Evolutionary conservation across 2,797 vertebrate genomes (phyloP).

Genomic region (Lepidocolaptes lacrymiger): DNA sequence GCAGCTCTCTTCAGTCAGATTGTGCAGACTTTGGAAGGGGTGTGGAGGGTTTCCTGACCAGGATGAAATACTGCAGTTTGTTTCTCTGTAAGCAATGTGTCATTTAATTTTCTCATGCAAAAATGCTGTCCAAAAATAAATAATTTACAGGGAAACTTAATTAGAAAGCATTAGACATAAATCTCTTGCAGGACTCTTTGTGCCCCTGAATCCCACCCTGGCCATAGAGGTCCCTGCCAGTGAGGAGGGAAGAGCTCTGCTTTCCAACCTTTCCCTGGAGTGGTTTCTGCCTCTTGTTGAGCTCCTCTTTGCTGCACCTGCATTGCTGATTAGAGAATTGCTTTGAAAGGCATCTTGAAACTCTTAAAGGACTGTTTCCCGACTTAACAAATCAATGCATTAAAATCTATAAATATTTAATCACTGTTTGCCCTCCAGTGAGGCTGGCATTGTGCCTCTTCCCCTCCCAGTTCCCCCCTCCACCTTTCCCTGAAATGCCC

Average conservation of each 20-base stretch:
- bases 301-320: conserved; percentile 41
- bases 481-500: conserved; percentile 35
- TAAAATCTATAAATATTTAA: conserved; percentile 79
- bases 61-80: not conserved
- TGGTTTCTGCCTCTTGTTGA: conserved; percentile 10
- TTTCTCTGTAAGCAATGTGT: not conserved
- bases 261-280: not conserved
- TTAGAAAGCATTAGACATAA: not conserved
- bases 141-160: not conserved
- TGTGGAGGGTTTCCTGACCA: not conserved
- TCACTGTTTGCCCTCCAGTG: conserved; percentile 41
- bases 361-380: conserved; percentile 59
- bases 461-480: conserved; percentile 1
- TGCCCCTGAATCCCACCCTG: rapidly evolving
- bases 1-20: rapidly evolving
- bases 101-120: not conserved
- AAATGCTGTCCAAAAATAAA: not conserved
- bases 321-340: conserved; percentile 31
- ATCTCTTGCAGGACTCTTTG: not conserved
- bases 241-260: rapidly evolving
- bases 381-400: conserved; percentile 70
- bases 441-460: not conserved
- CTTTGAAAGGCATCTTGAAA: conserved; percentile 33
- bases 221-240: rapidly evolving
- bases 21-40: not conserved